A percentile compares a stretch with the other conserved stretches of the same genome.
These are phyloP conservation scores for Nannoperca obscura DNA, from an alignment of 2,797 vertebrate genomes.

Conservation along the genomic window DNA sequence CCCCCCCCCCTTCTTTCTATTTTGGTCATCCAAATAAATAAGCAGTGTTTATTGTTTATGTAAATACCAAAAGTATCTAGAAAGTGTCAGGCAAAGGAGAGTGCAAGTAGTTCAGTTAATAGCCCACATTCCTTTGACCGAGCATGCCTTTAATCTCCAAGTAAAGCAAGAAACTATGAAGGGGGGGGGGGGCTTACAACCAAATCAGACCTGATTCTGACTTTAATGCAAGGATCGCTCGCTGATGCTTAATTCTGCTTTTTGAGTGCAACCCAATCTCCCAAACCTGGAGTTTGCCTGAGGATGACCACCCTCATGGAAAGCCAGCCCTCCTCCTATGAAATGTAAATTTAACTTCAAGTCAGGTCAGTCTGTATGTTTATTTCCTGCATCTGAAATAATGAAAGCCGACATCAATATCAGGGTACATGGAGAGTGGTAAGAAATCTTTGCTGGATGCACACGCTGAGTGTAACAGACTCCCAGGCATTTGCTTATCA, in stretches of 20 bases:
- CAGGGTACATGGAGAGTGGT: neutral
- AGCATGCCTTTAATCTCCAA: constrained; percentile 6
- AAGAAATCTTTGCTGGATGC: neutral
- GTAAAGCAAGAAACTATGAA: constrained; percentile 2
- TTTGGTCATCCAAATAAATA: constrained; percentile 51
- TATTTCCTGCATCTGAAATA: constrained; percentile 1
- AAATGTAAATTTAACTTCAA: constrained; percentile 13
- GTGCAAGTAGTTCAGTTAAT: constrained; percentile 25
- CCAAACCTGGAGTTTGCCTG: constrained; percentile 3
- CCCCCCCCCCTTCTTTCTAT: constrained; percentile 30
- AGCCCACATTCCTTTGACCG: constrained; percentile 14
- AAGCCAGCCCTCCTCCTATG: neutral
- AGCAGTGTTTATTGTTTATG: constrained; percentile 1
- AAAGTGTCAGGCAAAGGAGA: constrained; percentile 35
- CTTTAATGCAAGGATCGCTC: neutral
- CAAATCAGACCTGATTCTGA: neutral
- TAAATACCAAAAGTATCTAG: neutral
- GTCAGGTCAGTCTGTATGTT: constrained; percentile 2
- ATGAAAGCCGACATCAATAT: neutral
- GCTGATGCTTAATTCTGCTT: neutral
- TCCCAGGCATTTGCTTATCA: constrained; percentile 15
- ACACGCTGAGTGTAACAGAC: constrained; percentile 5
- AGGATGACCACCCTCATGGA: constrained; percentile 1
- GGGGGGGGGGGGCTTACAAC: neutral
- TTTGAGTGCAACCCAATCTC: neutral